phyloP scores from a whole-genome alignment of 2,888 invertebrate species.

The Selenia dentaria region DNA sequence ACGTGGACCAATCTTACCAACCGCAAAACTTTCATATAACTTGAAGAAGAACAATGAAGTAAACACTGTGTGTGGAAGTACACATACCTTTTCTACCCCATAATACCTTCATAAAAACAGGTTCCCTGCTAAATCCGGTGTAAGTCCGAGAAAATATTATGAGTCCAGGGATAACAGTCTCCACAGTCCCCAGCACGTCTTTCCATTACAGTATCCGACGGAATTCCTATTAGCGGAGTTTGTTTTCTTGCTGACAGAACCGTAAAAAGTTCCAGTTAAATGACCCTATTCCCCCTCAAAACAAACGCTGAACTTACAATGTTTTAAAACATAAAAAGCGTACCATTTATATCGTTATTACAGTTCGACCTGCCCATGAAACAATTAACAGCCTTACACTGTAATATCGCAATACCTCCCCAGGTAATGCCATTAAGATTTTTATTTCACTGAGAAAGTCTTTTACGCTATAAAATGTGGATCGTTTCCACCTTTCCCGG shows the following conservation, averaged over 20 bases:
- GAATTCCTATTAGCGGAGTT: conserved; percentile 78
- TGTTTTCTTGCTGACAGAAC: conserved; percentile 72
- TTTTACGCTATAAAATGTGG: conserved; percentile 31
- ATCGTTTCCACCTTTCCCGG: conserved; percentile 31
- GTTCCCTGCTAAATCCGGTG: conserved; percentile 62
- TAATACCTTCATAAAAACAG: conserved; percentile 57
- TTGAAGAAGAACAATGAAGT: conserved; percentile 40
- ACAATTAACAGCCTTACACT: conserved; percentile 53
- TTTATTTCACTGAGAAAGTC: conserved; percentile 33
- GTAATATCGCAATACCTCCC: conserved; percentile 36
- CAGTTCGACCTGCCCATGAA: conserved; percentile 52
- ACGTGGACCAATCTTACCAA: conserved; percentile 15
- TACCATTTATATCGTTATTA: conserved; percentile 59
- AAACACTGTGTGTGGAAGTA: conserved; percentile 35
- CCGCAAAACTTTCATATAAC: conserved; percentile 37
- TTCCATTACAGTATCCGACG: conserved; percentile 75
- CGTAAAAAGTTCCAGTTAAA: conserved; percentile 75
- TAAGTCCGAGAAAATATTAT: conserved; percentile 68
- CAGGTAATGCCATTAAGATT: conserved; percentile 34
- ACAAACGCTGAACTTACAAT: conserved; percentile 62
- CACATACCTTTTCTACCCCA: conserved; percentile 43
- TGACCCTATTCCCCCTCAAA: conserved; percentile 63
- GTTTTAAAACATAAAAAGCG: conserved; percentile 63
- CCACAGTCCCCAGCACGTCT: conserved; percentile 65
- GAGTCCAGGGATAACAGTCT: conserved; percentile 61